Conservation (phyloP, 2,888 invertebrate genomes). For the Cremastinae sp. region DNA sequence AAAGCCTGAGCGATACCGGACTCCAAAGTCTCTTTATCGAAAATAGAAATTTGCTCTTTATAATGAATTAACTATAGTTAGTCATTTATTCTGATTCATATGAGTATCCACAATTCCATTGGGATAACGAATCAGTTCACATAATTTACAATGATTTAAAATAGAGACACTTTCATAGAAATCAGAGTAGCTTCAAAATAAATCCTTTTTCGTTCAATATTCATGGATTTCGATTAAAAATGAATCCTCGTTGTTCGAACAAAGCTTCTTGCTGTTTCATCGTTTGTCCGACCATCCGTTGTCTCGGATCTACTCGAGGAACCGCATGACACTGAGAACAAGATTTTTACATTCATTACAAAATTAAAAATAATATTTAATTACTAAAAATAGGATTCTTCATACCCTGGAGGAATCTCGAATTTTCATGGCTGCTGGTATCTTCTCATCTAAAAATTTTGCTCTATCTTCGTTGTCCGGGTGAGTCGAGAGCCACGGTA, state of each 20-base stretch:
- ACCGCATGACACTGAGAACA: slow-evolving; percentile 68
- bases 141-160: slow-evolving; percentile 3
- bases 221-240: slow-evolving; percentile 24
- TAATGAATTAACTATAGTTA: slow-evolving; percentile 6
- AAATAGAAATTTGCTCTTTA: neutral
- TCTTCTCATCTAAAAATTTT: slow-evolving; percentile 76
- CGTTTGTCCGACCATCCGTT: slow-evolving; percentile 64
- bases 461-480: slow-evolving; percentile 81
- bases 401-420: slow-evolving; percentile 67
- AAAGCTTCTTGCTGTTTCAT: slow-evolving; percentile 61
- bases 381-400: neutral
- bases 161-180: neutral
- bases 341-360: neutral
- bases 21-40: too few species aligned
- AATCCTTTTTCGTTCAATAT: neutral
- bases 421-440: slow-evolving; percentile 78
- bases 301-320: slow-evolving; percentile 67
- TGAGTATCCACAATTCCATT: neutral
- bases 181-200: neutral
- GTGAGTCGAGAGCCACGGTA: slow-evolving; percentile 82
- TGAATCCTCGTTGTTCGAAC: slow-evolving; percentile 65
- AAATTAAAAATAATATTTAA: neutral
- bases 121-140: neutral
- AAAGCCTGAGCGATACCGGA: neutral
- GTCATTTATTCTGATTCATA: slow-evolving; percentile 26